Evolutionary conservation across 2,888 invertebrate genomes (phyloP).

Genomic region (Drosophila anomalipes): DNA sequence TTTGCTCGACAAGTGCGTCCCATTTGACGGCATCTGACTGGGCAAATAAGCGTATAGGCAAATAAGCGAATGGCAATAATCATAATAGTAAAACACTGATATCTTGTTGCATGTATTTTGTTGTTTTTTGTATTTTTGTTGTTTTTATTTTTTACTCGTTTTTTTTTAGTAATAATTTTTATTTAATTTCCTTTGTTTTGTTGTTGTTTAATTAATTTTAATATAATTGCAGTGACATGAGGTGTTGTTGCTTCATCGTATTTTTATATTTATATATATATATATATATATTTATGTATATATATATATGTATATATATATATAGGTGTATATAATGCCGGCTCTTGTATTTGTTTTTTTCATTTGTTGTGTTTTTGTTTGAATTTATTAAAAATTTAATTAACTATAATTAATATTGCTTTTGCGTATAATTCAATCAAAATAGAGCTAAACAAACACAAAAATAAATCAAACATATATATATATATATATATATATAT

Average conservation of each 20-base stretch:
- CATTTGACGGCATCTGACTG: slow-evolving; percentile 21
- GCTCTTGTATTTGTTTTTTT: slow-evolving; percentile 23
- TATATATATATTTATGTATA: slow-evolving; percentile 42
- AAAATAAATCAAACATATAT: slow-evolving; percentile 46
- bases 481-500: slow-evolving; percentile 21
- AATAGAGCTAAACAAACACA: slow-evolving; percentile 77
- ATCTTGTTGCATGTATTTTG: slow-evolving; percentile 60
- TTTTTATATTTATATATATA: slow-evolving; percentile 61
- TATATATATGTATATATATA: slow-evolving; percentile 37
- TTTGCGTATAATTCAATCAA: slow-evolving; percentile 82
- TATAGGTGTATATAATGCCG: slow-evolving; percentile 40
- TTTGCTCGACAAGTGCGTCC: slow-evolving; percentile 9
- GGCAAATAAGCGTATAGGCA: neutral
- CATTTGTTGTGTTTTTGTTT: slow-evolving; percentile 50
- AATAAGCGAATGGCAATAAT: slow-evolving; percentile 10
- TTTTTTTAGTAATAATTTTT: slow-evolving; percentile 79
- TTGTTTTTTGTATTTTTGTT: slow-evolving; percentile 46
- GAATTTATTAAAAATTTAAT: slow-evolving; percentile 77
- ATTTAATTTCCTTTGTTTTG: slow-evolving; percentile 75
- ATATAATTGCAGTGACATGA: slow-evolving; percentile 84
- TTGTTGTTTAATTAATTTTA: slow-evolving; percentile 82
- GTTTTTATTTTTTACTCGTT: slow-evolving; percentile 28
- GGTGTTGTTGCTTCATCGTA: slow-evolving; percentile 80
- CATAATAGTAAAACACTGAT: slow-evolving; percentile 43
- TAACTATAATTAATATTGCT: slow-evolving; percentile 85